These are phyloP conservation scores for Geococcyx californianus DNA, from an alignment of 2,113 vertebrate species.

Conservation along the genomic window DNA sequence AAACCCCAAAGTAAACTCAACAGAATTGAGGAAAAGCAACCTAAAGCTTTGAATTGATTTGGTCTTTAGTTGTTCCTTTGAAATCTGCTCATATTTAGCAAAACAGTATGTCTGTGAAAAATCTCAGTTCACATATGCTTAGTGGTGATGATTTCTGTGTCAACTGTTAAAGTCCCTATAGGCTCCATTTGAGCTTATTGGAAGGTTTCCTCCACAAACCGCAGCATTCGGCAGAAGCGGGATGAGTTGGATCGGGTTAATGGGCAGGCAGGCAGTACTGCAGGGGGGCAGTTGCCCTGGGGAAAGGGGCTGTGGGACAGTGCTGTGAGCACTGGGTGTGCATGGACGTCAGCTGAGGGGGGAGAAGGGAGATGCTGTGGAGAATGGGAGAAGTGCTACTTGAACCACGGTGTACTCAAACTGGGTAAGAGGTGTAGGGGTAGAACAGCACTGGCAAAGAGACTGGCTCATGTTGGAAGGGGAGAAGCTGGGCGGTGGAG, in stretches of 20 bases:
- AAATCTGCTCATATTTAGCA: neutral
- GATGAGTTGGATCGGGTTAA: neutral
- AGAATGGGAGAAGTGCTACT: neutral
- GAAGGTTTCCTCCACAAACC: neutral
- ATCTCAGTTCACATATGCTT: neutral
- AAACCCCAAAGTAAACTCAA: neutral
- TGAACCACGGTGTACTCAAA: neutral
- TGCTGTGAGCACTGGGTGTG: neutral
- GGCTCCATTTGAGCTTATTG: neutral
- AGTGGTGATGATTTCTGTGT: neutral
- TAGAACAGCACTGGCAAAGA: neutral
- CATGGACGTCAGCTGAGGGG: accelerated
- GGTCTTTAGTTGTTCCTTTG: neutral
- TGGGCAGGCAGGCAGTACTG: neutral
- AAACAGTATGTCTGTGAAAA: neutral
- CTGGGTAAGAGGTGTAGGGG: neutral
- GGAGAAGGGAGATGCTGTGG: neutral
- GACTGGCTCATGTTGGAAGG: neutral
- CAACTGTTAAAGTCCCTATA: neutral
- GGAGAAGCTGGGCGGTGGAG: neutral
- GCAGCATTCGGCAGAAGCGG: neutral
- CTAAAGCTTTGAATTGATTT: neutral
- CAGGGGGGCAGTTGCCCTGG: neutral
- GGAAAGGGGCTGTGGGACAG: neutral
- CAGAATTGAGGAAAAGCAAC: neutral